Evolutionary conservation across 2,888 invertebrate species (phyloP).

Genomic region (Atherix ibis): DNA sequence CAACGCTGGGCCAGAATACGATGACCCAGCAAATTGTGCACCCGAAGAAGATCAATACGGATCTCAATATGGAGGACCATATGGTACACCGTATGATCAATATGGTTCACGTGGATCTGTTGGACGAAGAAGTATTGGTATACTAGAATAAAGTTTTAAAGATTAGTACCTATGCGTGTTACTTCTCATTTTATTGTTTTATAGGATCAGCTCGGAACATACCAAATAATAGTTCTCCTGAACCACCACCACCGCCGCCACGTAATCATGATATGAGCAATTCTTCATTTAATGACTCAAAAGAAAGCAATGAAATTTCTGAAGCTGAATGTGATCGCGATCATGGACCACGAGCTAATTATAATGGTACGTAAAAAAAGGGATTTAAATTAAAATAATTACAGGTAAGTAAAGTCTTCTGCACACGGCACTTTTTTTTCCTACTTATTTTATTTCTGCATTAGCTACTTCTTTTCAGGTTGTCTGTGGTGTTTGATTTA

Average conservation of each 20-base stretch:
- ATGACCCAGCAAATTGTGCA: constrained; percentile 83
- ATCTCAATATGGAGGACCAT: constrained; percentile 56
- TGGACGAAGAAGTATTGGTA: constrained; percentile 44
- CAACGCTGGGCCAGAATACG: constrained; percentile 69
- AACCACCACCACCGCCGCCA: constrained; percentile 59
- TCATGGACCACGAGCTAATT: constrained; percentile 60
- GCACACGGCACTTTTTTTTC: not conserved
- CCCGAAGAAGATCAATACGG: constrained; percentile 86
- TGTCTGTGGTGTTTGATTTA: not conserved
- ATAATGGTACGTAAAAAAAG: constrained; percentile 50
- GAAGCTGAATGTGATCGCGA: constrained; percentile 86
- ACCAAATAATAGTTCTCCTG: constrained; percentile 41
- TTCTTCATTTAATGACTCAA: constrained; percentile 79
- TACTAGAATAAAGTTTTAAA: constrained; percentile 9
- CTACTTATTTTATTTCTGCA: not conserved
- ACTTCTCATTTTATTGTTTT: constrained; percentile 1
- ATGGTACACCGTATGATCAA: constrained; percentile 78
- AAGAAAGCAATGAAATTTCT: constrained; percentile 87
- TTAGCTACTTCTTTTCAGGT: not conserved
- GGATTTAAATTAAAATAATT: not conserved
- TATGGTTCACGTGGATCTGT: constrained; percentile 77
- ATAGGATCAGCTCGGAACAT: constrained; percentile 30
- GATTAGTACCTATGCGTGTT: not conserved
- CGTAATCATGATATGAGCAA: constrained; percentile 68
- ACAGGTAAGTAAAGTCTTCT: not conserved